Percentiles rank a stretch among this genome's conserved stretches.
Evolutionary conservation across 1,140 invertebrate genomes (phyloP).

Genomic region (Conus ventricosus): DNA sequence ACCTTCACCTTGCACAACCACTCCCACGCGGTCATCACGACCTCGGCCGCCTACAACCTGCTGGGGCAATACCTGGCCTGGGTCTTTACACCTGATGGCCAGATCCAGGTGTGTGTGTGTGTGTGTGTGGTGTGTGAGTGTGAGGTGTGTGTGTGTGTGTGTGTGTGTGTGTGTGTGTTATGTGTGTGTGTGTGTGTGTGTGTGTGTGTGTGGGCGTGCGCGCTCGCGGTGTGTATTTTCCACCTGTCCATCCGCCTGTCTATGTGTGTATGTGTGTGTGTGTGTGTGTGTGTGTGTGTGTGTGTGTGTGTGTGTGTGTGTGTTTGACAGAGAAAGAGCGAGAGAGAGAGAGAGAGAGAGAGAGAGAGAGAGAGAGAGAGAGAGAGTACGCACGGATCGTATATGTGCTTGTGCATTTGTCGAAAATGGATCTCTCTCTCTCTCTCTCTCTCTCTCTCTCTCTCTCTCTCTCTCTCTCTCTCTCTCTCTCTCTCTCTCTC

Average conservation of each 20-base stretch:
- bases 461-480: too few relatives aligned
- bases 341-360: neutral
- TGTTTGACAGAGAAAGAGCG: neutral
- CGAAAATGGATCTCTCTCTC: too few relatives aligned
- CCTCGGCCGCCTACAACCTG: constrained; percentile 20
- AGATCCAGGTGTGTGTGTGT: constrained; percentile 31
- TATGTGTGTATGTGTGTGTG: too few relatives aligned
- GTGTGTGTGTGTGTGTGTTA: neutral
- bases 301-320: neutral
- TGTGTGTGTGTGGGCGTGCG: neutral
- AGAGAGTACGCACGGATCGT: neutral
- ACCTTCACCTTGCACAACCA: constrained; percentile 49
- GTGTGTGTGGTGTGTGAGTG: neutral
- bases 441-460: too few relatives aligned
- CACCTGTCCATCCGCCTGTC: too few relatives aligned
- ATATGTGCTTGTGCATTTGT: too few relatives aligned
- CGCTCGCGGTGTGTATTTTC: too few relatives aligned
- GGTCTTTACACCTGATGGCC: constrained; percentile 45
- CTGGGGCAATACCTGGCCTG: constrained; percentile 49
- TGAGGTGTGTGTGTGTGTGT: neutral
- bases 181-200: too few relatives aligned
- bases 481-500: too few relatives aligned
- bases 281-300: too few relatives aligned
- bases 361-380: neutral
- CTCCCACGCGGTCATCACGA: constrained; percentile 48